These are phyloP conservation scores for Scyliorhinus canicula DNA, from an alignment of 2,797 vertebrate genomes.

Conservation along the genomic window DNA sequence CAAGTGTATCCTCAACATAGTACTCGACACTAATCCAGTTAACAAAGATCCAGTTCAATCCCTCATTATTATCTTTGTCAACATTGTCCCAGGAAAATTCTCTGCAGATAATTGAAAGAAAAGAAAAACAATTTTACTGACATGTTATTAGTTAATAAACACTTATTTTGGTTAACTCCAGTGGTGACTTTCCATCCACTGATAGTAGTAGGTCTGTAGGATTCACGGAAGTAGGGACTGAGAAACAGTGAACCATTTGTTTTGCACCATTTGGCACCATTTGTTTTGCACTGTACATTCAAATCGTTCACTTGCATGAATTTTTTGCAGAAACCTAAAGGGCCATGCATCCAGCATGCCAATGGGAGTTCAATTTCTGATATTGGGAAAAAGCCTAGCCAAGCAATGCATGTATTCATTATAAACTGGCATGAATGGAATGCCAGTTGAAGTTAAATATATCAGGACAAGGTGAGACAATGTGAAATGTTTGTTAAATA, in stretches of 20 bases:
- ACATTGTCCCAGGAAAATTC: not conserved
- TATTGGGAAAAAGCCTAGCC: no score
- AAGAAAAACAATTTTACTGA: not conserved
- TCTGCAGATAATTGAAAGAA: not conserved
- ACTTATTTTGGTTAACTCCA: not conserved
- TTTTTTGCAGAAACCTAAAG: no score
- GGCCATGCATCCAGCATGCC: no score
- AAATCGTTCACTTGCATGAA: no score
- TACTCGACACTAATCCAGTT: not conserved
- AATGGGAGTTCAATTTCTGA: no score
- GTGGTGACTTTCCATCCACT: not conserved
- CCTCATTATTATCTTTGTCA: not conserved
- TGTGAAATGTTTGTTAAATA: no score
- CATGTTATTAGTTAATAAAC: not conserved
- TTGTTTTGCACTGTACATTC: not conserved
- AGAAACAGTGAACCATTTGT: not conserved
- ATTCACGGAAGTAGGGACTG: not conserved
- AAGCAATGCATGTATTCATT: no score
- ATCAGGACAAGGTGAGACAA: no score
- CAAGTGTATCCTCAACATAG: not conserved
- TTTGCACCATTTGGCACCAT: not conserved
- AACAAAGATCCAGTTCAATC: not conserved
- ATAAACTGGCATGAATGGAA: no score
- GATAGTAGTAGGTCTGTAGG: not conserved
- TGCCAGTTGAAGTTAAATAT: no score